phyloP scores from a whole-genome alignment of 53 echinoderm and acorn worm species.

The Holothuria scabra region DNA sequence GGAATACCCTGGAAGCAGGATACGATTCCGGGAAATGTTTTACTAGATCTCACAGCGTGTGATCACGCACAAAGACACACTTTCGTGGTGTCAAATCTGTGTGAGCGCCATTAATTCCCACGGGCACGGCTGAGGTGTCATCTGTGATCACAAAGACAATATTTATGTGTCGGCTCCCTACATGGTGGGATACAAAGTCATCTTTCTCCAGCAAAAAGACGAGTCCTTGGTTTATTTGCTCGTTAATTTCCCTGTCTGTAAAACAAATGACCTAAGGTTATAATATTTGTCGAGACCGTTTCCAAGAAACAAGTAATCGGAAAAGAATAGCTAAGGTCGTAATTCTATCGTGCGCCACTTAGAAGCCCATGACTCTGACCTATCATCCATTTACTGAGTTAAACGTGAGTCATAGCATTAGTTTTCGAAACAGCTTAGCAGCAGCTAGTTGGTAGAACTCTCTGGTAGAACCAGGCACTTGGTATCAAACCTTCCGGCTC shows the following conservation, averaged over 20 bases:
- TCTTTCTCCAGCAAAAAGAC: background rate
- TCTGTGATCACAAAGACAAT: conserved; percentile 17
- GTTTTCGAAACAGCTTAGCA: no score
- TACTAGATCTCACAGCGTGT: background rate
- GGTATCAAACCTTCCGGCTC: background rate
- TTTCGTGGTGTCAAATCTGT: background rate
- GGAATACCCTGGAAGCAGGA: conserved; percentile 31
- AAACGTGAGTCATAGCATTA: background rate
- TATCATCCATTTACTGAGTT: no score
- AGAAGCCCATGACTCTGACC: background rate
- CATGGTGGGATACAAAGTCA: conserved; percentile 7
- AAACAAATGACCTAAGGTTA: background rate
- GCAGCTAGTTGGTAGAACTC: no score
- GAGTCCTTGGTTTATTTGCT: conserved; percentile 4
- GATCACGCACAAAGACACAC: background rate
- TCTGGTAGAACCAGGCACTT: conserved; percentile 16
- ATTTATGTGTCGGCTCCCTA: conserved; percentile 14
- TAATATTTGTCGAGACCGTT: background rate
- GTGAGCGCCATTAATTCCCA: conserved; percentile 19
- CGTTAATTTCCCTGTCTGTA: background rate
- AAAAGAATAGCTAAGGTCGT: conserved; percentile 17
- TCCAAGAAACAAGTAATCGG: conserved; percentile 5
- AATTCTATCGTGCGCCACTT: conserved; percentile 11
- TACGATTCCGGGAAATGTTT: background rate
- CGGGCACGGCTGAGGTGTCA: conserved; percentile 2